Evolutionary conservation across 1,140 invertebrate genomes (phyloP).

Genomic region (Colletes latitarsis): DNA sequence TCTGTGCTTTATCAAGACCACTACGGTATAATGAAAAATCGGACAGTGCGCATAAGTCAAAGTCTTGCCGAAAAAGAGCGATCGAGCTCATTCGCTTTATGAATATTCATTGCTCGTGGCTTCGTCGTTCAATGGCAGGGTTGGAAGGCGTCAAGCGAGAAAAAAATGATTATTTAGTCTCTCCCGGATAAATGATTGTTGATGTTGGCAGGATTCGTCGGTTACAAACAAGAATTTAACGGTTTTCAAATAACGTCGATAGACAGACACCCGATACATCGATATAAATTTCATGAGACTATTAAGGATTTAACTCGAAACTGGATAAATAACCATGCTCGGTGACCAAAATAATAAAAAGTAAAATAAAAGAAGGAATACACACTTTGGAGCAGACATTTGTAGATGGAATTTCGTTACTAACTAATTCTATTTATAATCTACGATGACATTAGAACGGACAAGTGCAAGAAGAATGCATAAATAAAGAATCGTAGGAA

Average conservation of each 20-base stretch:
- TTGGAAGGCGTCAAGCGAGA: conserved; percentile 11
- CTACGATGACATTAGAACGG: no score
- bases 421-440: no score
- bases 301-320: no score
- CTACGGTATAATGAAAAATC: conserved; percentile 66
- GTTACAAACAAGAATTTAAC: neutral
- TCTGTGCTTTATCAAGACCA: conserved; percentile 56
- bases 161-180: conserved; percentile 7
- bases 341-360: no score
- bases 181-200: conserved; percentile 27
- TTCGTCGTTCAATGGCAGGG: conserved; percentile 36
- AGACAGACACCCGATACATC: neutral
- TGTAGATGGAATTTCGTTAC: no score
- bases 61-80: conserved; percentile 57
- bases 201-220: neutral
- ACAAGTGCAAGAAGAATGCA: no score
- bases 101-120: conserved; percentile 65
- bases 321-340: no score
- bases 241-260: neutral
- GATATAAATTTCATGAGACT: no score
- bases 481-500: no score
- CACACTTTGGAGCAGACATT: no score
- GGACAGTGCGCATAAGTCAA: conserved; percentile 60
- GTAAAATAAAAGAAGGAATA: no score
- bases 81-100: conserved; percentile 59